Evolutionary conservation across 2,113 vertebrate genomes (phyloP), one percentile per base, ranked within the genome.

Genomic region (Corvus moneduloides): DNA sequence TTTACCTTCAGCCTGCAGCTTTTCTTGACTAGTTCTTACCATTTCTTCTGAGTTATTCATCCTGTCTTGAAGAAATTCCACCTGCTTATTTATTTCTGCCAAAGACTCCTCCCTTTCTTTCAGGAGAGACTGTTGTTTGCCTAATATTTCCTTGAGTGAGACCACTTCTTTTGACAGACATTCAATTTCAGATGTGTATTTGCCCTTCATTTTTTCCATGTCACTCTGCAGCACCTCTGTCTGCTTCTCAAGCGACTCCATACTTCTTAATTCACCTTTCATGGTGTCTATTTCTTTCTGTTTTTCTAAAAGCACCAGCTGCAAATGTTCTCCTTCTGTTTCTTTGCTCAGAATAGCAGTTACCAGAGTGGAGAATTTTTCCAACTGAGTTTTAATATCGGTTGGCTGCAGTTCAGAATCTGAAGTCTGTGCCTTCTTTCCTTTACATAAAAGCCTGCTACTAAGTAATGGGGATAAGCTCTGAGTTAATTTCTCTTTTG

Each of bases 401-500:
- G 90, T 85, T 73, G 95, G 69, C 87, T 97, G 91, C 62, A 94
- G 87, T 73, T 83, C 81, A 80, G 87, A 58, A 59, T 91, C 89
- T 77, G 78, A 95, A 24, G 95, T 96, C 85, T 97, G 94, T 24
- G 75, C 26, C 92, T 96, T 92, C 90, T 97, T 96, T 30, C 97
- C 97, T 64, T 96, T 97, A 74, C 98, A 89, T 12, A 97, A 97
- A 79, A 98, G 94, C 44, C 97, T 98, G 39, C 98, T 98, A 44
- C 77, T 96, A 56, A 97, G 94, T 21, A 98, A 93, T 3, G 95
- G 96, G 51, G 97, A 92, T 1, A 98, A 94, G 21, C 97, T 98
- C 77, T 97, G 97, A 18, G 96, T 95, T 82, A 99, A 95, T 63
- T 97, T 96, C 76, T 98, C 95, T 90, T 98, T 98, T 93, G 98